Base-by-base conservation (phyloP, 2,888 invertebrate species). In the Clitarchus hookeri region DNA sequence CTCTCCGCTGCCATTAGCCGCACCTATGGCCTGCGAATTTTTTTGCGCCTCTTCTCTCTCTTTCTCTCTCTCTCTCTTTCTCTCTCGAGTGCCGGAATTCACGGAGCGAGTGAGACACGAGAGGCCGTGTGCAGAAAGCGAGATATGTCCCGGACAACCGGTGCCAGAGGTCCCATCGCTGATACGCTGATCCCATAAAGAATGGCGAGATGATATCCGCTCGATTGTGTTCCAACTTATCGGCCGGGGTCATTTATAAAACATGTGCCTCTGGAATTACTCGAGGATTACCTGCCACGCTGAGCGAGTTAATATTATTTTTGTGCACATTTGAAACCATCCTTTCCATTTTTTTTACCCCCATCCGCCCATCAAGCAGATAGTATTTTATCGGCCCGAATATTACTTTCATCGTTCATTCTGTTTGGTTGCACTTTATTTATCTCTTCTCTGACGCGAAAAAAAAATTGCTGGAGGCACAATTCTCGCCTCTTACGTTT, bases 181-280 rank as follows among this genome's bases (percentile, higher is more conserved):
- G 65, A 65, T 65, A 65, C 65, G 65, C 8, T 65, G 65, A 65
- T 65, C 65, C 65, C 65, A 65, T 65, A 65, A 65, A 65, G 65
- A 65, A 65, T 23, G 65, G 19, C 12, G 65, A n/a, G 65, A 65
- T 65, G 65, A 65, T 65, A 65, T 65, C 36, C 65, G 65, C 16
- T 65, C 16, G 65, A 65, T 65, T 65, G 65, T 23, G 65, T 65
- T 65, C n/a, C 65, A 65, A 65, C 65, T 65, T 65, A 65, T 65
- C 65, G 65, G 65, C 65, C 65, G n/a, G 65, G 65, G 11, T 65
- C 65, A 65, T 65, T 65, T 65, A 65, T 65, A 65, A 65, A 65
- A n/a, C 65, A 65, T 65, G 65, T 23, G 19, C 8, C 65, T 11
- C 65, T n/a, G 65, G 65, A 65, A 65, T 65, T 65, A 65, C 65